phyloP scores from a whole-genome alignment of 37 sponge, comb jelly and placozoan genomes.

The Halichondria panicea region DNA sequence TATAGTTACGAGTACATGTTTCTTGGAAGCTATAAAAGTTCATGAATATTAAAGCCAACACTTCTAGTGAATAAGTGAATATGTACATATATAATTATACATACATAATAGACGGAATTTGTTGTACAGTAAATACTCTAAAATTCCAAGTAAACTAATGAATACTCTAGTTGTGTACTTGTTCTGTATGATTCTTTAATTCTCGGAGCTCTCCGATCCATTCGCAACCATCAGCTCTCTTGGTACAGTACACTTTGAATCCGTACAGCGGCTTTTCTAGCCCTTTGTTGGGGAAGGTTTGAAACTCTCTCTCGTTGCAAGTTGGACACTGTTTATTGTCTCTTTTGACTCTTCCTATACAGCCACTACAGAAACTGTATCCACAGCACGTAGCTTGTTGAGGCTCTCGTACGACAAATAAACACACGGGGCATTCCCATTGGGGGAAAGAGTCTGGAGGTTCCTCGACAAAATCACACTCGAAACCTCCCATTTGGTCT shows the following conservation, averaged over 20 bases:
- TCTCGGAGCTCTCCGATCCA: constrained; percentile 27
- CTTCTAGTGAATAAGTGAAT: too few relatives aligned
- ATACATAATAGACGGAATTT: too few relatives aligned
- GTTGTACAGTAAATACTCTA: too few relatives aligned
- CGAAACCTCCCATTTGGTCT: constrained; percentile 20
- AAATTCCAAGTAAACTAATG: too few relatives aligned
- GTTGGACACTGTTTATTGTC: constrained; percentile 19
- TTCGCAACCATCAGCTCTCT: constrained; percentile 18
- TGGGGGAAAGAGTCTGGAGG: constrained; percentile 40
- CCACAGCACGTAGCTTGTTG: constrained; percentile 41
- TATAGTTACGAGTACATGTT: too few relatives aligned
- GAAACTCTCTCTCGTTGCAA: constrained; percentile 29
- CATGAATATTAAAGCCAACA: too few relatives aligned
- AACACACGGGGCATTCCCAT: constrained; percentile 40
- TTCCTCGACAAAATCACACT: constrained; percentile 30
- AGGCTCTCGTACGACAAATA: constrained; percentile 32
- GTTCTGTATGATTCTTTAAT: background rate
- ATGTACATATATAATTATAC: too few relatives aligned
- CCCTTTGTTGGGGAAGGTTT: constrained; percentile 13
- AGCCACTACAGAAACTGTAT: constrained; percentile 16
- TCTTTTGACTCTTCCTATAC: constrained; percentile 13
- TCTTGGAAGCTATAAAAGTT: too few relatives aligned
- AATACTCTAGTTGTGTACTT: too few relatives aligned
- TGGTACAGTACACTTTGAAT: constrained; percentile 7
- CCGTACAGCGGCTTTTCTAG: constrained; percentile 16